Conservation (phyloP, 92 coral and sea anemone genomes). For the Paragorgia papillata region DNA sequence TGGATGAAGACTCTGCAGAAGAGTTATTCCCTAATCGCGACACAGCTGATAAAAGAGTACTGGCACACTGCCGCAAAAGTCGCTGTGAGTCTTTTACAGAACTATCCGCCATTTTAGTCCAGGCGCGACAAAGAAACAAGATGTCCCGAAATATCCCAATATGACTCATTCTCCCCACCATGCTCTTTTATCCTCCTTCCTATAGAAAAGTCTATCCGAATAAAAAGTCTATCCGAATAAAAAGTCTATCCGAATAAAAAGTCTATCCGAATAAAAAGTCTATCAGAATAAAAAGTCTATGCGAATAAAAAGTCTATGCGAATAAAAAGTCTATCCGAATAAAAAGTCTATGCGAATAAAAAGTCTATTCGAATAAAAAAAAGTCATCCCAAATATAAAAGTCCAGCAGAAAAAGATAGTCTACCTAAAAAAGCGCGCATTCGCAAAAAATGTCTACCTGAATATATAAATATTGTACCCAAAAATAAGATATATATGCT, state of each 20-base stretch:
- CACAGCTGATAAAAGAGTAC: conserved; percentile 21
- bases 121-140: too few relatives aligned
- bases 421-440: too few relatives aligned
- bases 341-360: not conserved
- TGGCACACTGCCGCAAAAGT: not conserved
- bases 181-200: too few relatives aligned
- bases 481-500: not conserved
- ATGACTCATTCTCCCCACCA: too few relatives aligned
- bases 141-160: too few relatives aligned
- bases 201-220: not conserved
- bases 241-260: not conserved
- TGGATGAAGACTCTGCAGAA: not conserved
- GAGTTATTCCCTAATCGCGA: conserved; percentile 31
- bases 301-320: not conserved
- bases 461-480: not conserved
- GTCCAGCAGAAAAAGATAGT: not conserved
- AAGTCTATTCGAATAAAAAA: not conserved
- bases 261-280: not conserved
- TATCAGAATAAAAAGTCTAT: not conserved
- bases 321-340: too few relatives aligned
- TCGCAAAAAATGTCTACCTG: too few relatives aligned
- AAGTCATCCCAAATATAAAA: too few relatives aligned
- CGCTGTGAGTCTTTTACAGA: too few relatives aligned
- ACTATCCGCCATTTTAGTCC: too few relatives aligned
- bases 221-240: too few relatives aligned